Base-by-base conservation (phyloP, 2,888 invertebrate genomes). In the Chelonus formosanus region DNA sequence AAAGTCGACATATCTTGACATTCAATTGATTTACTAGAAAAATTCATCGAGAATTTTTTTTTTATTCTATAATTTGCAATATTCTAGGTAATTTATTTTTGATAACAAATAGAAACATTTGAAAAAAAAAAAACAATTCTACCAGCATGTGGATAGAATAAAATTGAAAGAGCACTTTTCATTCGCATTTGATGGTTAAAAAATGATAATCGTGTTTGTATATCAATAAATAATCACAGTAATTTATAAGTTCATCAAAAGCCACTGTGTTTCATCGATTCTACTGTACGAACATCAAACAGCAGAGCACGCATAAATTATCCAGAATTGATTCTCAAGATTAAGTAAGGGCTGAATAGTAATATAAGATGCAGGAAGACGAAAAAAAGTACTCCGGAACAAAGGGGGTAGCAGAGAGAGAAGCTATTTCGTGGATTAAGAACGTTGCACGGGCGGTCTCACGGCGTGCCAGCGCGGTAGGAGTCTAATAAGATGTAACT, bases 401-500 rank as follows among this genome's bases (percentile, higher is more conserved):
- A 47, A 64, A 65, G 71, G 61, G 69, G 70, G 70, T 69, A 69
- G 71, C 67, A 56, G 59, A 48, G 44, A 45, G 71, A 70, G 72
- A 73, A 78, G 76, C 77, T 78, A 79, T 80, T 81, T 81, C 74
- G 78, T 79, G 81, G 76, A 81, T 81, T 80, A 80, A 80, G 79
- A 76, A 80, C 74, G 79, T 76, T 78, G 71, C 74, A 75, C 78
- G 77, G 77, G 76, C 79, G 76, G 71, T 80, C 81, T 80, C 81
- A 81, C 81, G 80, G 81, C 78, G 78, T 76, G 77, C 76, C 74
- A 71, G 80, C 80, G 76, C 80, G 77, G 81, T 80, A 79, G 81
- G 81, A 81, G 81, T 80, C 81, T 81, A 82, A 82, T 82, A 81
- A 82, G 81, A 82, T 82, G 81, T 82, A 82, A 82, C 81, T 81